These are phyloP conservation scores for Mechanitis mazaeus DNA, from an alignment of 2,888 invertebrate species.

Conservation along the genomic window DNA sequence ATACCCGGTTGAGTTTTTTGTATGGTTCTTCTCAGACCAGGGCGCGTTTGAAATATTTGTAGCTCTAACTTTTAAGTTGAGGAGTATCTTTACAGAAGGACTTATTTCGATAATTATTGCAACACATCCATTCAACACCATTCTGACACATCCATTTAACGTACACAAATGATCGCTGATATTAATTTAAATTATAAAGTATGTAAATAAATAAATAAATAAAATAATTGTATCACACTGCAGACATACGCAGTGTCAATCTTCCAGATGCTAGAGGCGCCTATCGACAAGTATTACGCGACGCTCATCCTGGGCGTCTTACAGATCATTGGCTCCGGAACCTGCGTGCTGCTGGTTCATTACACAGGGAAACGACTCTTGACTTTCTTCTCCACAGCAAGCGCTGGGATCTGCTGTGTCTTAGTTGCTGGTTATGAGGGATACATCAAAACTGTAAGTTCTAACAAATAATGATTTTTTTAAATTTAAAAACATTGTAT, in stretches of 20 bases:
- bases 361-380: constrained; percentile 84
- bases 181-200: no score
- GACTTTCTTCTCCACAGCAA: constrained; percentile 80
- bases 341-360: constrained; percentile 82
- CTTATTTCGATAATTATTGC: no score
- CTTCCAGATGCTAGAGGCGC: constrained; percentile 82
- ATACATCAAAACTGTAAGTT: constrained; percentile 42
- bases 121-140: no score
- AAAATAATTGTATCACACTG: constrained; percentile 18
- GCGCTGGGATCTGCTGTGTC: constrained; percentile 80
- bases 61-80: no score
- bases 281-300: constrained; percentile 85
- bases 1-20: no score
- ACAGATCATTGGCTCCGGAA: constrained; percentile 80
- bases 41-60: no score
- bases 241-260: constrained; percentile 86
- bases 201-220: background rate
- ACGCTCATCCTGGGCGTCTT: constrained; percentile 83
- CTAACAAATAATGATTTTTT: constrained; percentile 6
- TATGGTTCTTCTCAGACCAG: no score
- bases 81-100: no score
- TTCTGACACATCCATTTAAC: no score
- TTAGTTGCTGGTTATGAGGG: constrained; percentile 76
- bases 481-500: constrained; percentile 1
- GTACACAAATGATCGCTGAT: no score